Percentiles rank a stretch among this genome's conserved stretches.
These are phyloP conservation scores for Lagodon rhomboides DNA, from an alignment of 2,797 vertebrate species.

Conservation along the genomic window DNA sequence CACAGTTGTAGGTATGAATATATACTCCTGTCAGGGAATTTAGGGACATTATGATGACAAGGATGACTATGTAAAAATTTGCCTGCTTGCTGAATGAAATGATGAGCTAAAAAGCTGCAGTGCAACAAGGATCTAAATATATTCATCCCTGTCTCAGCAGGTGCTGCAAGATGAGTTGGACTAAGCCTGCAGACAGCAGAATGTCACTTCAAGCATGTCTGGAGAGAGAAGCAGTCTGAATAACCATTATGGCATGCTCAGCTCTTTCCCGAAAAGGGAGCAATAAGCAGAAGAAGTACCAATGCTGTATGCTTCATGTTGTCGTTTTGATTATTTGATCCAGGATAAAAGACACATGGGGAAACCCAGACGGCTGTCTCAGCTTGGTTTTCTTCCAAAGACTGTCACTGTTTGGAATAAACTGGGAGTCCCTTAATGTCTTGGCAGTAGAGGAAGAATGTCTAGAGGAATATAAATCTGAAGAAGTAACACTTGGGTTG, in stretches of 20 bases:
- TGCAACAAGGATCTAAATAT: conserved; percentile 54
- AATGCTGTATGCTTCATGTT: conserved; percentile 56
- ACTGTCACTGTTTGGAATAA: conserved; percentile 45
- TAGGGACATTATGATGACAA: conserved; percentile 33
- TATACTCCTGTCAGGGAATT: conserved; percentile 15
- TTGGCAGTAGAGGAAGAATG: conserved; percentile 53
- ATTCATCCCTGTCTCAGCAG: conserved; percentile 50
- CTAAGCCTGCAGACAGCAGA: conserved; percentile 33
- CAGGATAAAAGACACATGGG: conserved; percentile 63
- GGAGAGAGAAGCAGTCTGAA: conserved; percentile 53
- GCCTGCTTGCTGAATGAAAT: conserved; percentile 24
- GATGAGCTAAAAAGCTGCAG: conserved; percentile 37
- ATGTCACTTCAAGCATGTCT: conserved; percentile 61
- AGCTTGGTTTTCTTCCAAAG: conserved; percentile 64
- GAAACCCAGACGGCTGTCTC: conserved; percentile 63
- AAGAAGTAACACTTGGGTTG: conserved; percentile 35
- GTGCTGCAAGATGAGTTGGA: conserved; percentile 40
- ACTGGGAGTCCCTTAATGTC: conserved; percentile 71
- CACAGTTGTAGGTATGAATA: conserved; percentile 9
- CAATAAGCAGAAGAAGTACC: conserved; percentile 53
- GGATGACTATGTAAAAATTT: conserved; percentile 1
- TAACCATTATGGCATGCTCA: conserved; percentile 64
- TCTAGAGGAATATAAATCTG: conserved; percentile 65
- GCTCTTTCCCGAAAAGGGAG: conserved; percentile 55
- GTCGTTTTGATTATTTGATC: conserved; percentile 72